Conservation (phyloP, 2,113 vertebrate species). For the Jacana jacana region DNA sequence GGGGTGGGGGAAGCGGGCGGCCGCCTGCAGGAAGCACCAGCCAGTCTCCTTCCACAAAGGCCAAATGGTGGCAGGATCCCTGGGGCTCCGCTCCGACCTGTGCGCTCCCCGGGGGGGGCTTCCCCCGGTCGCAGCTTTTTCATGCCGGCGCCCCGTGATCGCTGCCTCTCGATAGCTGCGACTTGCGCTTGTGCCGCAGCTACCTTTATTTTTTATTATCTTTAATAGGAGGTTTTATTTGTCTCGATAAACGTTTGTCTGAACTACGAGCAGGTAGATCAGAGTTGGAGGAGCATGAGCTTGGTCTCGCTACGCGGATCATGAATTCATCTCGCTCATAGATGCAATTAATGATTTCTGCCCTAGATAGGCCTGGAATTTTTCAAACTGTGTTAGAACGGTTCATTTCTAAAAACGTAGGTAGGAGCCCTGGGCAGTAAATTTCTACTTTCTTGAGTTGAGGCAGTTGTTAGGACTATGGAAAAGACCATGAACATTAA, state of each 20-base stretch:
- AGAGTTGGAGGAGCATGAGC: background rate
- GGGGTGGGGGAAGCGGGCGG: background rate
- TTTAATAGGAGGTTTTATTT: background rate
- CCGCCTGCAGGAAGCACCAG: constrained; percentile 40
- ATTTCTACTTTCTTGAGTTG: background rate
- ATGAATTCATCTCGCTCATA: background rate
- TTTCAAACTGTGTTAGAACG: background rate
- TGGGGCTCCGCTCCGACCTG: background rate
- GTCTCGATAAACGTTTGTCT: background rate
- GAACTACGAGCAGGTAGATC: background rate
- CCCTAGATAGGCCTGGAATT: constrained; percentile 10
- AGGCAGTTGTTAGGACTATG: background rate
- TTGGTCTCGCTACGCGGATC: background rate
- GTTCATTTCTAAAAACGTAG: background rate
- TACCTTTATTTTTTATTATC: accelerated
- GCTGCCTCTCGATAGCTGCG: background rate
- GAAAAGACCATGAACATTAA: background rate
- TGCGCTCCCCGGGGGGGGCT: background rate
- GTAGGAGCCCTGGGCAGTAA: background rate
- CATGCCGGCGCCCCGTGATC: background rate
- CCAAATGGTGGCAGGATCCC: constrained; percentile 47
- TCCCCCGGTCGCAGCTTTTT: background rate
- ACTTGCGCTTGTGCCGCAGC: background rate
- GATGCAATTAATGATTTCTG: background rate
- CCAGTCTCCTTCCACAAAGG: constrained; percentile 18